Evolutionary conservation across 2,888 invertebrate genomes (phyloP), one percentile per base, ranked within the genome.

Genomic region (Heliconius aoede): DNA sequence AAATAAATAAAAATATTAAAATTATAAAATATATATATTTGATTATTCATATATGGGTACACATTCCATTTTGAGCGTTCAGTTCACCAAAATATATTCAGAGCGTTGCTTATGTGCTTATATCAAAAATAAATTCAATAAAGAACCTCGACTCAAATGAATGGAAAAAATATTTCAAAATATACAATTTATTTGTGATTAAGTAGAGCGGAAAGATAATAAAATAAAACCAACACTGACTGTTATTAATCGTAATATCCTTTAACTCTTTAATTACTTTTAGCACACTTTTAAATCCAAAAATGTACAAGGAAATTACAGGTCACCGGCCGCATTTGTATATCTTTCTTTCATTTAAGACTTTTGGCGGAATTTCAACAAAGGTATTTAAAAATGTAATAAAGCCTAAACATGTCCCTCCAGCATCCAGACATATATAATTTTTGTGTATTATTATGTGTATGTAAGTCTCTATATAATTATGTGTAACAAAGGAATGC

Each of bases 311-410:
- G 58, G 64, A 58, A 58, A 75, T n/a, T 4, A 36, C 60, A 87
- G 86, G 84, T 87, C 85, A 82, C 79, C 83, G 88, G 87, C 86
- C 88, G 82, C 75, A 76, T 82, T 83, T 84, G 83, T 80, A 81
- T 83, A 82, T 81, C 82, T 84, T 83, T 83, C 83, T 80, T 82
- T 80, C 80, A 75, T 80, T 77, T 80, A 80, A 83, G 79, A 84
- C 83, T 80, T 86, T 88, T 91, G 91, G 91, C 90, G 74, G 78
- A 78, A 83, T 83, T 84, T 89, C 91, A 90, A 90, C 77, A 81
- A 84, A 71, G 67, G 79, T 81, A 79, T 82, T 84, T 84, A 83
- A 82, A 81, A 78, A 78, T 77, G 76, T 79, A 82, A 78, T 79
- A 73, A 75, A 80, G 80, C 73, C 81, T 83, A 81, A 82, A 78